These are phyloP conservation scores for Anthopleura xanthogrammica DNA, from an alignment of 92 coral and sea anemone species.

Conservation along the genomic window DNA sequence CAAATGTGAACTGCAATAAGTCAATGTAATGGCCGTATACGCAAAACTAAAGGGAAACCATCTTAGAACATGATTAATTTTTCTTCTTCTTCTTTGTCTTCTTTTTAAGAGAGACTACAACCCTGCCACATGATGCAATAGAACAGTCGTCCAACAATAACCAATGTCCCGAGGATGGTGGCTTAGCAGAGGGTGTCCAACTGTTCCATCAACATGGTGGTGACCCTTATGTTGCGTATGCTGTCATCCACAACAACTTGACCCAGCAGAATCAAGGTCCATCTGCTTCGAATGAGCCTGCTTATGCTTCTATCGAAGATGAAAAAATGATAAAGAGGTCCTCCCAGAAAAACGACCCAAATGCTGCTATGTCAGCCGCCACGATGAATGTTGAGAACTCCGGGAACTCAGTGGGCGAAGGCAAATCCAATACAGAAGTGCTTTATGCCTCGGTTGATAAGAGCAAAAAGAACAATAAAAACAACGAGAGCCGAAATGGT, in stretches of 20 bases:
- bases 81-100: too few relatives aligned
- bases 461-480: neutral
- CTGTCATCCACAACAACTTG: constrained; percentile 21
- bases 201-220: neutral
- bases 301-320: neutral
- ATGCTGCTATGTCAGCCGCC: too few relatives aligned
- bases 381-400: too few relatives aligned
- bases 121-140: neutral
- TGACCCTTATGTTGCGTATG: constrained; percentile 11
- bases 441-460: neutral
- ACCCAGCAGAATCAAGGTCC: neutral
- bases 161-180: neutral
- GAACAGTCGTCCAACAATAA: neutral
- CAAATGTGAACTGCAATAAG: too few relatives aligned
- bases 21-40: too few relatives aligned
- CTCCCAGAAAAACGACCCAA: neutral
- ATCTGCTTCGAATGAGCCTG: neutral
- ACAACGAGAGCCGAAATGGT: neutral
- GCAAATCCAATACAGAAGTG: neutral
- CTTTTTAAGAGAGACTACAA: neutral
- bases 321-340: neutral
- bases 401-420: neutral
- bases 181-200: neutral
- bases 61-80: too few relatives aligned
- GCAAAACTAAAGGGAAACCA: too few relatives aligned